Percentiles rank a stretch among this genome's conserved stretches.
These are phyloP conservation scores for Carassius gibelio DNA, from an alignment of 2,113 vertebrate species.

Conservation along the genomic window DNA sequence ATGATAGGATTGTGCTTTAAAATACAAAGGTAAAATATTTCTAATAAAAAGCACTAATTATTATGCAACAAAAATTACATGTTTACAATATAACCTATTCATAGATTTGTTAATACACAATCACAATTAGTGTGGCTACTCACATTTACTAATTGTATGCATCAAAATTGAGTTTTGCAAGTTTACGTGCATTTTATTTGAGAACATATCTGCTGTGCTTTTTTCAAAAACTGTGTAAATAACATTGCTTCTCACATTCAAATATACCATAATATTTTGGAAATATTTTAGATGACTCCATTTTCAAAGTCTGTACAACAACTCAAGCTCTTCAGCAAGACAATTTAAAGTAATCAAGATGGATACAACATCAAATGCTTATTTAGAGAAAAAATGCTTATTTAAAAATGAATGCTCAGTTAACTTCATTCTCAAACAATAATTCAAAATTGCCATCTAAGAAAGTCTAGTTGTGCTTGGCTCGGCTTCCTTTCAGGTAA, in stretches of 20 bases:
- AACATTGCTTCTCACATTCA: too few relatives aligned
- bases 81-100: background rate
- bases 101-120: too few relatives aligned
- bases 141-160: background rate
- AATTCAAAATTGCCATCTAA: background rate
- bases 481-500: constrained; percentile 82
- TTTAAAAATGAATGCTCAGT: background rate
- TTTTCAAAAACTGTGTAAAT: too few relatives aligned
- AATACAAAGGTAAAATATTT: background rate
- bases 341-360: background rate
- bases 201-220: too few relatives aligned
- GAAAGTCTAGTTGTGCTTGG: constrained; percentile 84
- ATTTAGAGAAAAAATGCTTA: background rate
- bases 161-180: background rate
- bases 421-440: background rate
- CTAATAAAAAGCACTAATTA: constrained; percentile 1
- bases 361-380: constrained; percentile 12
- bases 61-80: background rate
- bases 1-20: constrained; percentile 3
- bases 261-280: background rate
- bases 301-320: constrained; percentile 17
- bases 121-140: too few relatives aligned
- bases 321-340: background rate
- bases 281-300: background rate
- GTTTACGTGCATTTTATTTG: too few relatives aligned